phyloP scores from a whole-genome alignment of 2,113 vertebrate genomes.

The Petromus typicus region DNA sequence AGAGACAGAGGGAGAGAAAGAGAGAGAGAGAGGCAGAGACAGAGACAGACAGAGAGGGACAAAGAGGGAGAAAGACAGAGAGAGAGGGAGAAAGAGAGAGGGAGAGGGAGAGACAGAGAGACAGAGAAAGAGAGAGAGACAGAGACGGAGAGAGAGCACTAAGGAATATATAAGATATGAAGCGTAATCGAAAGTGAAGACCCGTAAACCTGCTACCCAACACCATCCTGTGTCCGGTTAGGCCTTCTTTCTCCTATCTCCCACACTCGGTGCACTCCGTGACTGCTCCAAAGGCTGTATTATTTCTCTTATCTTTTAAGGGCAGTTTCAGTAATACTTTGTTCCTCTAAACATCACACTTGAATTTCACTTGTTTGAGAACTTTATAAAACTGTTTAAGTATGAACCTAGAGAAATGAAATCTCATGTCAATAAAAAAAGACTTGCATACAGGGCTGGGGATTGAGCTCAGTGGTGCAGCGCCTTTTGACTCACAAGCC shows the following conservation, averaged over 20 bases:
- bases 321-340: background rate
- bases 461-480: too few relatives aligned
- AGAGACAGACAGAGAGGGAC: too few relatives aligned
- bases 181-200: background rate
- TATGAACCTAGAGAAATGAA: background rate
- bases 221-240: background rate
- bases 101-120: too few relatives aligned
- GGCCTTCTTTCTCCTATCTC: background rate
- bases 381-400: background rate
- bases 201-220: background rate
- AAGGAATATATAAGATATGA: background rate
- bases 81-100: too few relatives aligned
- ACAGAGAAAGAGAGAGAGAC: too few relatives aligned
- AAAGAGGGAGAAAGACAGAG: too few relatives aligned
- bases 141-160: background rate
- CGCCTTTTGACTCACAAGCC: too few relatives aligned
- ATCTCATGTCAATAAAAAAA: background rate
- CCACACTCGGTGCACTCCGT: fast-evolving
- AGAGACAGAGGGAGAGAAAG: too few relatives aligned
- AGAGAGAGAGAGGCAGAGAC: too few relatives aligned
- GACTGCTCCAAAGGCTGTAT: background rate
- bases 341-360: background rate
- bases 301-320: background rate
- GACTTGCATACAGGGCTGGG: too few relatives aligned
- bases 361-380: background rate